phyloP scores from a whole-genome alignment of 1,140 invertebrate species.

The Goniozus legneri region DNA sequence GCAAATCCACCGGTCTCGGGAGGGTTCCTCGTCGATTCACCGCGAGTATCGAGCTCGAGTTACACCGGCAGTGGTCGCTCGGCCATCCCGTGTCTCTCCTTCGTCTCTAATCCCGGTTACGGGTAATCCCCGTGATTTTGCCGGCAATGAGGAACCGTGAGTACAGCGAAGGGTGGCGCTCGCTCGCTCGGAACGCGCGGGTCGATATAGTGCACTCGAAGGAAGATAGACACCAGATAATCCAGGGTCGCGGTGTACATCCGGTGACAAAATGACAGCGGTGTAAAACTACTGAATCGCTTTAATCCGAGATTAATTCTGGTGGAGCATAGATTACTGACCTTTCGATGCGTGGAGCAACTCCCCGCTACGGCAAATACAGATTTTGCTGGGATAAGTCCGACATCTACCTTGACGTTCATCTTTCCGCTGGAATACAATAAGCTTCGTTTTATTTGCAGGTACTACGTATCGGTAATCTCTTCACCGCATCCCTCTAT shows the following conservation, averaged over 20 bases:
- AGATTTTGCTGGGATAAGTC: too few relatives aligned
- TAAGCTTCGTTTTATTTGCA: too few relatives aligned
- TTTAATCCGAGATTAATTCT: neutral
- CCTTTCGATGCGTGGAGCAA: neutral
- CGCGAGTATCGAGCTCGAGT: conserved; percentile 21
- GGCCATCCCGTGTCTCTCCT: conserved; percentile 11
- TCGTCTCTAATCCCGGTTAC: neutral
- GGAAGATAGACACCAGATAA: neutral
- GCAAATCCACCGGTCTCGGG: too few relatives aligned
- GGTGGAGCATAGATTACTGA: too few relatives aligned
- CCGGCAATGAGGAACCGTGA: neutral
- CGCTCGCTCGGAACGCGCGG: too few relatives aligned
- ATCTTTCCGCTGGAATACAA: too few relatives aligned
- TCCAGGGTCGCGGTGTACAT: neutral
- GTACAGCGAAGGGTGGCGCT: too few relatives aligned
- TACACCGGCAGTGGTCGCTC: conserved; percentile 18
- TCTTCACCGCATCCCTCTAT: too few relatives aligned
- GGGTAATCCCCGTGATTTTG: neutral
- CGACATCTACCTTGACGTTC: too few relatives aligned
- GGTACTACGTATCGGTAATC: too few relatives aligned
- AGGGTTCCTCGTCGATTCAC: too few relatives aligned
- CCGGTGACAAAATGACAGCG: neutral
- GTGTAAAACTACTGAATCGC: neutral
- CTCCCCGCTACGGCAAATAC: neutral
- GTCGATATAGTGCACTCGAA: too few relatives aligned